These are phyloP conservation scores for Hydropsyche betteni DNA, from an alignment of 2,888 invertebrate genomes.

Conservation along the genomic window DNA sequence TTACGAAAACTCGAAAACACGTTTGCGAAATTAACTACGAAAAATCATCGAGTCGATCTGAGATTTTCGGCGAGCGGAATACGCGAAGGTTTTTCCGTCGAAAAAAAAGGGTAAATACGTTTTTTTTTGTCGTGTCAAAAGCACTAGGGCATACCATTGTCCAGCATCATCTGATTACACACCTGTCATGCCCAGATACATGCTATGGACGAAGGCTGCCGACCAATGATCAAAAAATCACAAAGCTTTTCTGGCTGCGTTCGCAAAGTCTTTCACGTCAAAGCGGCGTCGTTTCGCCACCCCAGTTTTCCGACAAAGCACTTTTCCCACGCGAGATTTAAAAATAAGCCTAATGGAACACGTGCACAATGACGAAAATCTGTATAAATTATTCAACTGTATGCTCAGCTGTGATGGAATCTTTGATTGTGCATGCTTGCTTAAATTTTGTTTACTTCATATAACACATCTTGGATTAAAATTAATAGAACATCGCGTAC, in stretches of 20 bases:
- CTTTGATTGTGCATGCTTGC: too few species aligned
- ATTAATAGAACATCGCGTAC: not conserved
- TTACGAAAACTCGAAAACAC: not conserved
- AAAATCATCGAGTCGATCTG: too few species aligned
- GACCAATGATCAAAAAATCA: conserved; percentile 25
- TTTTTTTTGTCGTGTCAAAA: not conserved
- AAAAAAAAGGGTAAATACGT: not conserved
- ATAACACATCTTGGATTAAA: not conserved
- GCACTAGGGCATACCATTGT: not conserved
- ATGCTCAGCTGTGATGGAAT: too few species aligned
- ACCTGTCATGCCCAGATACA: conserved; percentile 11
- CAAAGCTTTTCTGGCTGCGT: not conserved
- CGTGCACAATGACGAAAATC: too few species aligned
- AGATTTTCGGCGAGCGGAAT: too few species aligned
- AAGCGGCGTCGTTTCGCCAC: not conserved
- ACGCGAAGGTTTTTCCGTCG: too few species aligned
- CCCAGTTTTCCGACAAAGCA: not conserved
- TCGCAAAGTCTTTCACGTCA: conserved; percentile 3
- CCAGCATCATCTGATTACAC: conserved; percentile 19
- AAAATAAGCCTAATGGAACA: too few species aligned
- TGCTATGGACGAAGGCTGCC: not conserved
- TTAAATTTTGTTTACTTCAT: too few species aligned
- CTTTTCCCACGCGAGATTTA: not conserved
- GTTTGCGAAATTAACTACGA: too few species aligned
- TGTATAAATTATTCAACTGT: too few species aligned